phyloP scores from a whole-genome alignment of 2,113 vertebrate genomes.

The Dolichotis patagonum region DNA sequence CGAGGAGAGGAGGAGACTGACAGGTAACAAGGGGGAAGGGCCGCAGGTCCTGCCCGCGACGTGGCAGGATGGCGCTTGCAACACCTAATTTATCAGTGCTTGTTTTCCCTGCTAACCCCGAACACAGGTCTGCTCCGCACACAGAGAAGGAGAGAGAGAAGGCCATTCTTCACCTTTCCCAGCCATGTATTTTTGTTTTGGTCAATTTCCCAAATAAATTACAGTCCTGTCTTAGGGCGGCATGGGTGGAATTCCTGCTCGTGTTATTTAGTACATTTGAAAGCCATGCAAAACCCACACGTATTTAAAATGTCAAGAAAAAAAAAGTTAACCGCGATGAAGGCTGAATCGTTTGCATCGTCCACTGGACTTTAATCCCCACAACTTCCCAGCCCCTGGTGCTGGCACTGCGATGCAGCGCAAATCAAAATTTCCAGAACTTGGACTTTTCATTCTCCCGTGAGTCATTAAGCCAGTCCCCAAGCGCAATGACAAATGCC shows the following conservation, averaged over 20 bases:
- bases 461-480: conserved; percentile 62
- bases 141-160: background rate
- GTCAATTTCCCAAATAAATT: conserved; percentile 69
- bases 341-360: background rate
- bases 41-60: background rate
- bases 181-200: conserved; percentile 63
- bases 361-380: conserved; percentile 48
- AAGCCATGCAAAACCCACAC: background rate
- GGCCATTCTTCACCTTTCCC: conserved; percentile 44
- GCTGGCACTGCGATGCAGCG: background rate
- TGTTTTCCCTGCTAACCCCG: background rate
- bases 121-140: background rate
- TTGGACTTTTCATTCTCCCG: conserved; percentile 58
- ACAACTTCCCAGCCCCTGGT: conserved; percentile 2
- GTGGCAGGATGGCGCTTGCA: background rate
- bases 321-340: background rate
- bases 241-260: background rate
- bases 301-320: background rate
- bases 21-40: background rate
- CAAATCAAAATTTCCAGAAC: conserved; percentile 40
- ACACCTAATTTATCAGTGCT: background rate
- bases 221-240: conserved; percentile 26
- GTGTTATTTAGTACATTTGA: background rate
- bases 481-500: conserved; percentile 64
- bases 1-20: background rate